Percentiles rank a stretch among this genome's conserved stretches.
Conservation (phyloP, 2,797 vertebrate genomes). For the Myotis planiceps region DNA sequence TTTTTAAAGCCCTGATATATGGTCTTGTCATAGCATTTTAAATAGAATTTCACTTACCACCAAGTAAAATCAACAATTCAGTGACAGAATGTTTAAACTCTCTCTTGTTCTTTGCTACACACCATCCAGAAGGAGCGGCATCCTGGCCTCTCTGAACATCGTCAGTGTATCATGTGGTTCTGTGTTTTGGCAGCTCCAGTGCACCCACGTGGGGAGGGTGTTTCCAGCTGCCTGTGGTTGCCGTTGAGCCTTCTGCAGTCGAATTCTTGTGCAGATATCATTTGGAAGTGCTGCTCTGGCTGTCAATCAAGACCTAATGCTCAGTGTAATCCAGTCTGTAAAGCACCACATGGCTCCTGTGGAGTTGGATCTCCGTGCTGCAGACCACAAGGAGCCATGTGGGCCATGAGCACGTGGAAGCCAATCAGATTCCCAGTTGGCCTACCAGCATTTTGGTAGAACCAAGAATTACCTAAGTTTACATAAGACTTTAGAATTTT, state of each 20-base stretch:
- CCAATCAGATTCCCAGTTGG: not conserved
- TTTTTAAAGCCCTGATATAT: conserved; percentile 58
- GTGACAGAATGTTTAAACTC: conserved; percentile 55
- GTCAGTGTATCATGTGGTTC: not conserved
- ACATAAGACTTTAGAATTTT: not conserved
- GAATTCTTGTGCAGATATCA: conserved; percentile 6
- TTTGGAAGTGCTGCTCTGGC: conserved; percentile 43
- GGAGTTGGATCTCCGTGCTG: not conserved
- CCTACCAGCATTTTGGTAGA: not conserved
- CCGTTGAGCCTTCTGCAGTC: not conserved
- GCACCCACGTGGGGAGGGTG: not conserved
- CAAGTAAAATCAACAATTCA: conserved; percentile 68
- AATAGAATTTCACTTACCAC: conserved; percentile 57
- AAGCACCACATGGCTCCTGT: not conserved
- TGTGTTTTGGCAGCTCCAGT: not conserved
- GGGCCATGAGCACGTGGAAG: not conserved
- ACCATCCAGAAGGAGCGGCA: not conserved
- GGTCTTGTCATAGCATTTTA: conserved; percentile 16
- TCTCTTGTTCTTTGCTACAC: conserved; percentile 28
- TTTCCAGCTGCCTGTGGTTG: not conserved
- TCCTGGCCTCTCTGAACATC: not conserved
- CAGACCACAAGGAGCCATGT: not conserved
- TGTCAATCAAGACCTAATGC: not conserved
- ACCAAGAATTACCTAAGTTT: not conserved
- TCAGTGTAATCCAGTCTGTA: not conserved